Evolutionary conservation across 2,797 vertebrate genomes (phyloP).

Genomic region (Acestrorhynchus altus): DNA sequence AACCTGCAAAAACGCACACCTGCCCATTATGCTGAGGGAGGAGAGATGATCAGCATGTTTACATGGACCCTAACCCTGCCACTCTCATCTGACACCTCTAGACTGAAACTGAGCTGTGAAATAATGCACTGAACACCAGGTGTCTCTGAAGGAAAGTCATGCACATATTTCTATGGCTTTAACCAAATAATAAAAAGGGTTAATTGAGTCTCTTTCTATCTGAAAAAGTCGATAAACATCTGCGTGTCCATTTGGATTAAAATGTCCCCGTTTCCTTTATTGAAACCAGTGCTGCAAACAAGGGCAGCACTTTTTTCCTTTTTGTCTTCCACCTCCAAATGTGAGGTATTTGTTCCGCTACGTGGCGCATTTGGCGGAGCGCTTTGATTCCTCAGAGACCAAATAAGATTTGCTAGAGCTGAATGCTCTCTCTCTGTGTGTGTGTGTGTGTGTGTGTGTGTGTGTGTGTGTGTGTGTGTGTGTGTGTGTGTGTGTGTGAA

Average conservation of each 20-base stretch:
- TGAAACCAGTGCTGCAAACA: conserved; percentile 14
- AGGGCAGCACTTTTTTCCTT: conserved; percentile 39
- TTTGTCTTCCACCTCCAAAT: conserved; percentile 50
- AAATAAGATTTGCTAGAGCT: conserved; percentile 74
- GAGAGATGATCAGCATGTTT: conserved; percentile 59
- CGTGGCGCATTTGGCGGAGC: conserved; percentile 72
- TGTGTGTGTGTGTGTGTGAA: background rate
- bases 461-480: background rate
- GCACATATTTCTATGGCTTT: background rate
- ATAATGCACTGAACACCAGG: conserved; percentile 36
- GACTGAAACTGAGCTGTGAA: conserved; percentile 49
- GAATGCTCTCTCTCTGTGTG: background rate
- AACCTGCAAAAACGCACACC: conserved; percentile 57
- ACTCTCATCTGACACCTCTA: conserved; percentile 71
- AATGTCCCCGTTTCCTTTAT: conserved; percentile 21
- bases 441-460: background rate
- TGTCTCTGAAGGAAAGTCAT: background rate
- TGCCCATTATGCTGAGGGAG: conserved; percentile 57
- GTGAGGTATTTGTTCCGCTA: conserved; percentile 73
- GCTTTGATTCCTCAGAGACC: conserved; percentile 71
- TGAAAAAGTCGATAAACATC: conserved; percentile 2
- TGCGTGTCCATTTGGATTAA: conserved; percentile 29
- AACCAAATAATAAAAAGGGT: background rate
- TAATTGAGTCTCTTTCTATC: background rate
- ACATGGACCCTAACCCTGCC: conserved; percentile 34